Conservation (phyloP, 2,797 vertebrate genomes). For the Brachymystax lenok region DNA sequence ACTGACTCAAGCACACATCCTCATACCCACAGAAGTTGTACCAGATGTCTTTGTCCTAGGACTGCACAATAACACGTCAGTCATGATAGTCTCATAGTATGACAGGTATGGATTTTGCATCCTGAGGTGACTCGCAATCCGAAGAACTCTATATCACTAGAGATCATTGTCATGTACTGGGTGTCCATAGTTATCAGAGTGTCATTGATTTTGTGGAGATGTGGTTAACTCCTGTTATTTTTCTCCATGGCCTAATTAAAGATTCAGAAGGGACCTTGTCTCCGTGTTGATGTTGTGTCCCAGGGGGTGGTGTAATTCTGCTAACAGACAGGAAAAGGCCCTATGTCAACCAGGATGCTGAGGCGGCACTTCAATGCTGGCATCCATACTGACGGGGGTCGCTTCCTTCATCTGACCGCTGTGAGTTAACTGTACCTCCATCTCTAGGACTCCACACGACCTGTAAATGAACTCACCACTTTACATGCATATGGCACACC, state of each 20-base stretch:
- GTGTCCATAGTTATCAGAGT: conserved; percentile 20
- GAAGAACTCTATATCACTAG: conserved; percentile 20
- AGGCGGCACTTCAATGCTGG: conserved; percentile 63
- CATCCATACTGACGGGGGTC: conserved; percentile 58
- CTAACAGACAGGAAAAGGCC: conserved; percentile 65
- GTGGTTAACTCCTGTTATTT: conserved; percentile 41
- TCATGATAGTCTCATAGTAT: conserved; percentile 24
- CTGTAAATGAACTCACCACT: conserved; percentile 55
- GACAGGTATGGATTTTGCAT: conserved; percentile 23
- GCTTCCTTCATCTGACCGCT: conserved; percentile 68
- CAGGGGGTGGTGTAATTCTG: conserved; percentile 71
- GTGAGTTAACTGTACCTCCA: conserved; percentile 53
- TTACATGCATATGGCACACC: conserved; percentile 58
- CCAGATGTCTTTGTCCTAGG: conserved; percentile 4
- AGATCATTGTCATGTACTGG: conserved; percentile 2
- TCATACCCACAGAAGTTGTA: background rate
- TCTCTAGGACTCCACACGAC: conserved; percentile 52
- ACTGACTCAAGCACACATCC: background rate
- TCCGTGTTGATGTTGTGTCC: conserved; percentile 69
- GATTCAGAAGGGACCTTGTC: conserved; percentile 66
- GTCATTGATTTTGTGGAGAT: conserved; percentile 35
- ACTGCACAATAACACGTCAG: conserved; percentile 3
- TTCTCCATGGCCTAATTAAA: conserved; percentile 54
- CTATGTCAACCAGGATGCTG: conserved; percentile 66
- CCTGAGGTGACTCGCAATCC: conserved; percentile 11